Base-by-base conservation (phyloP, 2,888 invertebrate species). In the Dicyrtoma fusca region DNA sequence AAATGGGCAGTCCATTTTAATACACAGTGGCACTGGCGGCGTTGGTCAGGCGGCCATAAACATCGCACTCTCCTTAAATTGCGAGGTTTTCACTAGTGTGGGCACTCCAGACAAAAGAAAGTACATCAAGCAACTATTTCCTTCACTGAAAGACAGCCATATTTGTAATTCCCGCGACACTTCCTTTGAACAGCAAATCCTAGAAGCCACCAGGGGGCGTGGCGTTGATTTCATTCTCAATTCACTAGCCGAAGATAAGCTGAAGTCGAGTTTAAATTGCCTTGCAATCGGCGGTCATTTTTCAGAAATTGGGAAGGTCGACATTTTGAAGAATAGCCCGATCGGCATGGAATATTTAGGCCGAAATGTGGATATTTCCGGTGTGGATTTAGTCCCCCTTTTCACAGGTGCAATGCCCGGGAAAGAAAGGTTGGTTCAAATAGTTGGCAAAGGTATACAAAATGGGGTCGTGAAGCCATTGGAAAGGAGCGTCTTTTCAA, bases 41-140 rank as follows among this genome's bases (percentile, higher is more conserved):
- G 96, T 97, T 51, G 98, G 98, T 8, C 96, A 96, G 86, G 97
- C 97, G 1, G 95, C 97, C 76, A 95, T 98, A 81, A 88, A 94
- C 19, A 92, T 98, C 81, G 95, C 97, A 65, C 87, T 97, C n/a
- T n/a, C n/a, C 73, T 85, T 87, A 79, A 89, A 88, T 3, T 88
- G 91, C 81, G 87, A 87, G 65, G 88, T 90, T 0, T 90, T 84
- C 81, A 91, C 91, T 11, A 92, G 92, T 1, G 91, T 91, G 51
- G 90, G 89, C 55, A 88, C 92, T 74, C 84, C 88, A 80, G 92
- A 92, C 76, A 97, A 97, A 85, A 88, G 92, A 75, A 90, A 92
- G 71, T 97, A 93, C 86, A 86, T 98, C 76, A 91, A 91, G 84
- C 87, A 90, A 81, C 89, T 89, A 51, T 98, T 97, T 88, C 96